A percentile compares a stretch with the other conserved stretches of the same genome.
Evolutionary conservation across 2,797 vertebrate species (phyloP).

Genomic region (Oreonectes daqikongensis): DNA sequence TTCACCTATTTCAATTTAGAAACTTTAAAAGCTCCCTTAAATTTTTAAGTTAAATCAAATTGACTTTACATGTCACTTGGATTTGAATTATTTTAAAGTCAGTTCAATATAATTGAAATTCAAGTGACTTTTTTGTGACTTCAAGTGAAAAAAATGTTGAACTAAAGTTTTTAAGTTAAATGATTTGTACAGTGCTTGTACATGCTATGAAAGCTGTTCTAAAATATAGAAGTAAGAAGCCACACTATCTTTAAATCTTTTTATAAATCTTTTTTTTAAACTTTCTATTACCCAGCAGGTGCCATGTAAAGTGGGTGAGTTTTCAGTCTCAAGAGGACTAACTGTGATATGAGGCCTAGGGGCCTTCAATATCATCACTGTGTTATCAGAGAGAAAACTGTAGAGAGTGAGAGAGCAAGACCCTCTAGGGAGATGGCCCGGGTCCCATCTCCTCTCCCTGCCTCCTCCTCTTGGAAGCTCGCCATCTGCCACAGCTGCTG

Average conservation of each 20-base stretch:
- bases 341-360: constrained; percentile 27
- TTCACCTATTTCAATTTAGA: no score
- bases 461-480: constrained; percentile 74
- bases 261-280: not conserved
- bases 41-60: no score
- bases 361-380: constrained; percentile 35
- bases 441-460: constrained; percentile 44
- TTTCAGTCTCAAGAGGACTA: constrained; percentile 20
- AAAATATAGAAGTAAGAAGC: not conserved
- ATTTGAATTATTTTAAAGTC: no score
- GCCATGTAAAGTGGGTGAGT: constrained; percentile 15
- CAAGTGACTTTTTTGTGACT: no score
- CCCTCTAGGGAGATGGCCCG: constrained; percentile 48
- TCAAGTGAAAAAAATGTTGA: no score
- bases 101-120: no score
- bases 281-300: constrained; percentile 14
- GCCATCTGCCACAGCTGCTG: constrained; percentile 90
- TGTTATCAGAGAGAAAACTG: constrained; percentile 35
- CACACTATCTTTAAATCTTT: constrained; percentile 7
- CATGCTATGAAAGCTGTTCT: not conserved
- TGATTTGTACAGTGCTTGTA: no score
- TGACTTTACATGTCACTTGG: no score
- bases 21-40: no score
- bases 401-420: constrained; percentile 7
- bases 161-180: no score